Conservation (phyloP, 2,797 vertebrate species). For the Amblyraja radiata region DNA sequence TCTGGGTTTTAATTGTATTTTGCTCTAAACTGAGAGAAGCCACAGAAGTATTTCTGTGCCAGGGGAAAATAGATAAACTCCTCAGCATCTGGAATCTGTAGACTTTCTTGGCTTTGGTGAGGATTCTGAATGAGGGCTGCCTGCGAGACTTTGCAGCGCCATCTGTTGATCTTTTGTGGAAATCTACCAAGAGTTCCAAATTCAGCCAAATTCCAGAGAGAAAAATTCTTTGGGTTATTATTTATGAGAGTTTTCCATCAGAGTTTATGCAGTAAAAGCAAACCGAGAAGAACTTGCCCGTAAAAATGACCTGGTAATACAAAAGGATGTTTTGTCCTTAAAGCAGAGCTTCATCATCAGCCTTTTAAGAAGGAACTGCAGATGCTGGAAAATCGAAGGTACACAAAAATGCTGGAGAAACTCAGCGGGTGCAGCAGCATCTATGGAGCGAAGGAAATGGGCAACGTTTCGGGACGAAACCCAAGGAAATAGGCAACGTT, state of each 20-base stretch:
- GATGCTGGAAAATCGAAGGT: too few relatives aligned
- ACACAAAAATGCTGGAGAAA: too few relatives aligned
- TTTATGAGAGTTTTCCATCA: neutral
- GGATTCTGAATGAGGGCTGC: neutral
- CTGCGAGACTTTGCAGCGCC: conserved; percentile 16
- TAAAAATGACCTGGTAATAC: neutral
- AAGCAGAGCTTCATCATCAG: neutral
- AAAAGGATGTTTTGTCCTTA: neutral
- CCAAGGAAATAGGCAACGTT: too few relatives aligned
- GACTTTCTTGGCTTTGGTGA: neutral
- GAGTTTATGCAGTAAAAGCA: neutral
- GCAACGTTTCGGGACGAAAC: too few relatives aligned
- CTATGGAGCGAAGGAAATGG: too few relatives aligned
- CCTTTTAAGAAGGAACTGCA: too few relatives aligned
- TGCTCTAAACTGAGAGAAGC: conserved; percentile 10
- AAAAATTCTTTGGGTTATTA: neutral
- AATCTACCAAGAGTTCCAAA: neutral
- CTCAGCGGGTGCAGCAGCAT: too few relatives aligned
- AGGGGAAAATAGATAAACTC: neutral
- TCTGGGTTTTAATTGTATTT: neutral
- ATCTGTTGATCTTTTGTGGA: conserved; percentile 32
- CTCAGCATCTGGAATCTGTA: conserved; percentile 2
- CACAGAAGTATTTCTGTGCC: neutral
- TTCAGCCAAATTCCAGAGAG: neutral
- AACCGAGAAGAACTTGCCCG: too few relatives aligned